Base-by-base conservation (phyloP, 2,888 invertebrate species). In the Dexiosoma caninum region DNA sequence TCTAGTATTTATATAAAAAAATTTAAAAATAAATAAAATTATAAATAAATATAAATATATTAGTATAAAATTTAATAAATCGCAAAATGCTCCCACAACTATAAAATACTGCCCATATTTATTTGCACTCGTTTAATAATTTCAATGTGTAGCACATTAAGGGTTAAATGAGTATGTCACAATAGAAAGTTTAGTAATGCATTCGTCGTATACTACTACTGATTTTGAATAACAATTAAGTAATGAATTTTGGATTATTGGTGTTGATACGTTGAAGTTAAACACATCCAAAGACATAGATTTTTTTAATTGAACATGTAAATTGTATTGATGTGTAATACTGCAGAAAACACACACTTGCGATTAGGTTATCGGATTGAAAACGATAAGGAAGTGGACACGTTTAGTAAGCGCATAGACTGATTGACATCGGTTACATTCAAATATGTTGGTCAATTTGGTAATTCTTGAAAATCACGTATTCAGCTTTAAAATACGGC, bases 181-280 rank as follows among this genome's bases (percentile, higher is more conserved):
- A 72, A 62, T 55, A 55, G 78, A 78, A 72, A 78, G 78, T 78
- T 78, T 37, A 27, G 14, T 30, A 62, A 37, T 23, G 46, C 57
- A 71, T 32, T 37, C 12, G 16, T 23, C n/a, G 32, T 42, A 7
- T n/a, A n/a, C n/a, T 55, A 32, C 19, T 55, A 67, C 78, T n/a
- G 46, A 62, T 21, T 72, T 78, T 72, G 78, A 78, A 78, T 78
- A 78, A 78, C 55, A 78, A 78, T 78, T 72, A 78, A 57, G 60
- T 62, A 60, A 67, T 72, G 46, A n/a, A 44, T 62, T 67, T 60
- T 14, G n/a, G 40, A 55, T 55, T 60, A 66, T 66, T 46, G 37
- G 19, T 49, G 27, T 66, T 23, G 49, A 49, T 49, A 7, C 14
- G 59, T 37, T 66, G 32, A 66, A 10, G n/a, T 42, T 42, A n/a